Conservation (phyloP, 2,113 vertebrate species). For the Dromaius novaehollandiae region DNA sequence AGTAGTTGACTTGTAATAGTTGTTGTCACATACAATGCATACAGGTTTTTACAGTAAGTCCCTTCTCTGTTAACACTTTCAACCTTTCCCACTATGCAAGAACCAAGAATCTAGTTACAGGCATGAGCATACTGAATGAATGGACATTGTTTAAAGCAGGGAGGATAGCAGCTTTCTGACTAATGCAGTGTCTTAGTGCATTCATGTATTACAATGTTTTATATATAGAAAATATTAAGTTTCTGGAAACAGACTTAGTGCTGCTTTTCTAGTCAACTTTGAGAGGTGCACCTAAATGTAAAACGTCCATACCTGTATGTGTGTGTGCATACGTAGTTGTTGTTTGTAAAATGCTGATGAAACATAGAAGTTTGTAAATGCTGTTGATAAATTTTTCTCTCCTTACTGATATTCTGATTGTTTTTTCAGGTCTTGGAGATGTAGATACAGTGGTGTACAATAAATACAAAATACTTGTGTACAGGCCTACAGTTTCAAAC, state of each 20-base stretch:
- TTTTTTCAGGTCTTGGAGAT: not conserved
- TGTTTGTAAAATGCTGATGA: not conserved
- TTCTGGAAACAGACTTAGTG: not conserved
- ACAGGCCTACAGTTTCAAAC: not conserved
- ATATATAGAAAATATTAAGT: not conserved
- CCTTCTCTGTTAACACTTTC: not conserved
- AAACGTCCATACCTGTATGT: rapidly evolving
- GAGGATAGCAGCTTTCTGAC: not conserved
- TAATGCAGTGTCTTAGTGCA: not conserved
- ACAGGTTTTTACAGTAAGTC: not conserved
- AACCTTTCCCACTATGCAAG: rapidly evolving
- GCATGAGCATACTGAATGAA: not conserved
- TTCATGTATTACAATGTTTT: not conserved
- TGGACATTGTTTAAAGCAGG: not conserved
- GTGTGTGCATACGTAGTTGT: not conserved
- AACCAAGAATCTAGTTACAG: not conserved
- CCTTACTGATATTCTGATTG: not conserved
- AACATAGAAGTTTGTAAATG: not conserved
- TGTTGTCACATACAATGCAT: not conserved
- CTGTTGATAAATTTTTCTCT: not conserved
- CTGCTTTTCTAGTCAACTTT: not conserved
- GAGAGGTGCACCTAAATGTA: not conserved
- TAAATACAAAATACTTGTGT: not conserved
- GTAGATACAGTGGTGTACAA: not conserved
- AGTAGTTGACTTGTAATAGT: not conserved